Base-by-base conservation (phyloP, 2,888 invertebrate species). In the Junonia oenone region DNA sequence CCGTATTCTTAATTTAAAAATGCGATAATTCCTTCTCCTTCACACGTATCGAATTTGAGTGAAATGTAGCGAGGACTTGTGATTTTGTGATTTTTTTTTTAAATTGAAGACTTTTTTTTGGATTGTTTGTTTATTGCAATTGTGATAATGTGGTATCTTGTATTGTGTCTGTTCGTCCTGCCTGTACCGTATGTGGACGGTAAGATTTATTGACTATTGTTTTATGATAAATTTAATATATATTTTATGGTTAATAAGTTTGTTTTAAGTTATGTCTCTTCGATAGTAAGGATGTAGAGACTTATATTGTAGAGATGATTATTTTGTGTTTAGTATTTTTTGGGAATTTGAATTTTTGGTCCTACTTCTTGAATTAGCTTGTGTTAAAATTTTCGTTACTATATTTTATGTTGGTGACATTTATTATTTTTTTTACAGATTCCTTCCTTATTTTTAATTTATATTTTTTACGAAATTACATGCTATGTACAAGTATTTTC, bases 101-200 rank as follows among this genome's bases (percentile, higher is more conserved):
- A n/a, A n/a, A 40, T 22, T 22, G 6, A 40, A 33, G 31, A n/a
- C n/a, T 31, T 31, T 31, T 33, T 1, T 33, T 33, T 33, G 2
- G 45, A n/a, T n/a, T n/a, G 58, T 62, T 65, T 63, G 47, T 62
- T 58, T 37, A 37, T 37, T 43, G 22, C 13, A n/a, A 50, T 59
- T 55, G 63, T 67, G 64, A 72, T 59, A 63, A 75, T 73, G 74
- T 68, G 64, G 70, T 58, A 53, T 58, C 47, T 64, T 57, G 53
- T 70, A 53, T 56, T 72, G 59, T 66, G 65, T 61, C 31, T 64
- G 26, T 63, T 59, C 48, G 52, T 71, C 29, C 57, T 65, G 60
- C 55, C 59, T 29, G 43, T 68, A 47, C 58, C 60, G 52, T 63
- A 59, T 54, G 65, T 60, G 8, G 43, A 66, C 43, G 73, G 77